phyloP scores from a whole-genome alignment of 1,140 invertebrate genomes.

The Pseudomyrmex concolor region DNA sequence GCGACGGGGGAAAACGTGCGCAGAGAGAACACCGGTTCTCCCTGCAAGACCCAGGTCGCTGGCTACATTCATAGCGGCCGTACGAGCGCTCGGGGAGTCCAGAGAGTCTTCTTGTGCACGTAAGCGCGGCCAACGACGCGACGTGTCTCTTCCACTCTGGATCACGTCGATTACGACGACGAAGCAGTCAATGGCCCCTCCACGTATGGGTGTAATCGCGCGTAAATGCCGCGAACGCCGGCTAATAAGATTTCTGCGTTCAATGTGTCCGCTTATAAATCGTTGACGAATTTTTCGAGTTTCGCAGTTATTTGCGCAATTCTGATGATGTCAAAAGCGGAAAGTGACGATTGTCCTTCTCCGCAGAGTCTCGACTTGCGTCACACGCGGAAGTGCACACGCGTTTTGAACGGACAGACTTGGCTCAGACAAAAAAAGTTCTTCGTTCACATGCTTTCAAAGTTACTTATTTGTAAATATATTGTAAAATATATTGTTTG shows the following conservation, averaged over 20 bases:
- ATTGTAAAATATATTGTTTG: no score
- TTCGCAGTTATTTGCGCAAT: no score
- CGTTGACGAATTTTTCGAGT: neutral
- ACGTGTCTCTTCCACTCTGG: slow-evolving; percentile 17
- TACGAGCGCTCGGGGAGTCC: slow-evolving; percentile 42
- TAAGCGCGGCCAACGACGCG: slow-evolving; percentile 18
- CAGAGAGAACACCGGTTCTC: slow-evolving; percentile 60
- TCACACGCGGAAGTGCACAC: slow-evolving; percentile 50
- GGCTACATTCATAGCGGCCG: slow-evolving; percentile 52
- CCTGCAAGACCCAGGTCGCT: slow-evolving; percentile 15
- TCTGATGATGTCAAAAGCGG: no score
- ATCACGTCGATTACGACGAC: slow-evolving; percentile 19
- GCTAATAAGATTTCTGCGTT: neutral
- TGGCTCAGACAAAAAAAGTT: neutral
- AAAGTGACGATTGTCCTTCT: neutral
- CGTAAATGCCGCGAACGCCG: slow-evolving; percentile 28
- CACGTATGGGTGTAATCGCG: slow-evolving; percentile 55
- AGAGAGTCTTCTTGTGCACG: slow-evolving; percentile 19
- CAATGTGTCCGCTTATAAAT: neutral
- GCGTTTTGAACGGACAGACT: slow-evolving; percentile 31
- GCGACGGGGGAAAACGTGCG: neutral
- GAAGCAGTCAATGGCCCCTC: slow-evolving; percentile 40
- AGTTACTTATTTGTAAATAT: no score
- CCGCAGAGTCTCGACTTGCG: slow-evolving; percentile 43
- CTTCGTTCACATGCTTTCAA: neutral